Evolutionary conservation across 2,797 vertebrate species (phyloP), one percentile per base, ranked within the genome.

Genomic region (Enteromius anoplus): DNA sequence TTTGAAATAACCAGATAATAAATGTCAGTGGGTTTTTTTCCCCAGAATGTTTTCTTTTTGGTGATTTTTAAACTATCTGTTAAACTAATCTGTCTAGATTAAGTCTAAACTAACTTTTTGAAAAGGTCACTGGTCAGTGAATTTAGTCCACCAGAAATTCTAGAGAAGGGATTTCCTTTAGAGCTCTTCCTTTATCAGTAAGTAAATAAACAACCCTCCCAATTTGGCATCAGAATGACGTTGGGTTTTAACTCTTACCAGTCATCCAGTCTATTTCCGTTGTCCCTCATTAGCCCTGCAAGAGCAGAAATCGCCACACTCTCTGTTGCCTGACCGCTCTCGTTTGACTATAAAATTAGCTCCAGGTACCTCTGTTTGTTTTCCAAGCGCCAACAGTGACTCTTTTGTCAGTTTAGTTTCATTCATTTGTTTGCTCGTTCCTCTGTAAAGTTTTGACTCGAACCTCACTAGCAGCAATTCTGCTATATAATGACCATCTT

Each of bases 261-360:
- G 58, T 26, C 60, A 10, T 82, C 71, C 45, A 29, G 47, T 49
- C 29, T 15, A n/a, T 42, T 51, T 82, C 80, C 32, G 37, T 32
- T 42, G 8, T 21, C 8, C 14, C 37, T 42, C 55, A 7, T 60
- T 64, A 47, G 23, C 26, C 75, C 75, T n/a, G 58, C 76, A 49
- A 5, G 21, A 23, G 3, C n/a, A 60, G 34, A 60, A 37, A 65
- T 49, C 4, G 17, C 60, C 37, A 3, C 17, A 12, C 58, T 64
- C 40, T 77, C 75, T 32, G 42, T 12, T 49, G 15, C 42, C 26
- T 71, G 34, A 32, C 72, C 11, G 0, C 23, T 29, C 42, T 81
- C 51, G 90, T 90, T 88, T 91, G 86, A 84, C 77, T 86, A 86
- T 87, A 47, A 90, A 91, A 91, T 90, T 3, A 89, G 76, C 47